These are phyloP conservation scores for Pangasius larnaudii DNA, from an alignment of 2,797 vertebrate species.

Conservation along the genomic window DNA sequence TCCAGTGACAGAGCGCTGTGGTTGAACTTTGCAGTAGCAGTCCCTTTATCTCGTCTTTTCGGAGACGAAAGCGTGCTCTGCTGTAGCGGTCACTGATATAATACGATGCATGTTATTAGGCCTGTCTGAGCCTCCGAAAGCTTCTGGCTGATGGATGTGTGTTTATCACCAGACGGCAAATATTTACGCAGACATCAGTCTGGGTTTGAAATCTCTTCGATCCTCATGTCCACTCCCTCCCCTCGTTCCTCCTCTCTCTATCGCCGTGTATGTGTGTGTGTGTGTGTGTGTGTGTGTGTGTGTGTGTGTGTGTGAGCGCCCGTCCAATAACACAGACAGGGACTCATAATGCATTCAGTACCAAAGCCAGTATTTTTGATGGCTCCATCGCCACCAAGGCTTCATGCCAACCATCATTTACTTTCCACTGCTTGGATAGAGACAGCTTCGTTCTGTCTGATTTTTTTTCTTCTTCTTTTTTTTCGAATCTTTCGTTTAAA, in stretches of 20 bases:
- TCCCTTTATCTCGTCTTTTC: neutral
- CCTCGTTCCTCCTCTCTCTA: neutral
- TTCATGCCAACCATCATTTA: constrained; percentile 22
- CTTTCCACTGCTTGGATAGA: neutral
- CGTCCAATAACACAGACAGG: constrained; percentile 21
- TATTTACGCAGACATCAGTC: constrained; percentile 74
- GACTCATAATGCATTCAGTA: constrained; percentile 28
- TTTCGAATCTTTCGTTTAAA: neutral
- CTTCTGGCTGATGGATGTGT: constrained; percentile 67
- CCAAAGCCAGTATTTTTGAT: constrained; percentile 33
- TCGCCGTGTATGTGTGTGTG: neutral
- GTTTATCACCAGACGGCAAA: constrained; percentile 75
- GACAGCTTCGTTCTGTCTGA: neutral
- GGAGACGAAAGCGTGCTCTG: neutral
- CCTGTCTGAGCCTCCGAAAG: constrained; percentile 48
- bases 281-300: neutral
- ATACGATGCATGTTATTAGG: constrained; percentile 44
- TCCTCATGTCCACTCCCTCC: constrained; percentile 29
- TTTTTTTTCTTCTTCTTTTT: neutral
- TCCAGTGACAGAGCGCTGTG: neutral
- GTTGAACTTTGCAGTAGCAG: neutral
- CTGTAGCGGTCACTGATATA: constrained; percentile 8
- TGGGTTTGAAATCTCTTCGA: constrained; percentile 67
- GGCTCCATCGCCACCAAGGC: constrained; percentile 22
- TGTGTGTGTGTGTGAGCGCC: neutral